Conservation (phyloP, 2,888 invertebrate species). For the Drosophila birchii region DNA sequence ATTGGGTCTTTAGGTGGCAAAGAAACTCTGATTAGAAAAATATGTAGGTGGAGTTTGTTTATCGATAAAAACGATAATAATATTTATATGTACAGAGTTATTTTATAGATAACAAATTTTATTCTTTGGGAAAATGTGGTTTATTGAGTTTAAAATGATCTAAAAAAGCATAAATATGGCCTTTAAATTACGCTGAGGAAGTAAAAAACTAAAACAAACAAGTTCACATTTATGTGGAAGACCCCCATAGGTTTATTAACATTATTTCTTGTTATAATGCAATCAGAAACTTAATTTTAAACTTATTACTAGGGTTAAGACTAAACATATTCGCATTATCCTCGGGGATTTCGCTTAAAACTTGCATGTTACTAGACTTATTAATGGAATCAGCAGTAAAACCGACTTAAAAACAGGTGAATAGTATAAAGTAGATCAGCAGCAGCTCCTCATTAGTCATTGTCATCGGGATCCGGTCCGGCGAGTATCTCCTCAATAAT, state of each 20-base stretch:
- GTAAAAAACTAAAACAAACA: neutral
- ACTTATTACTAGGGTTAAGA: neutral
- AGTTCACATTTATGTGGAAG: neutral
- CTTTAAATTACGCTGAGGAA: neutral
- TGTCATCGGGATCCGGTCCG: slow-evolving; percentile 62
- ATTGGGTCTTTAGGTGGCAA: neutral
- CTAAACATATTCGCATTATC: neutral
- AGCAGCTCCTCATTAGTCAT: slow-evolving; percentile 73
- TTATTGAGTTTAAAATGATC: no score
- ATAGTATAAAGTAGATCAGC: slow-evolving; percentile 68
- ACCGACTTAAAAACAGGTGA: slow-evolving; percentile 64
- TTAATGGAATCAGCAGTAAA: neutral
- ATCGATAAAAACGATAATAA: slow-evolving; percentile 9
- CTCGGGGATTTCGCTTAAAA: neutral
- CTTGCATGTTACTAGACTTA: neutral
- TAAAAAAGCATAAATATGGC: neutral
- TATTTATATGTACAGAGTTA: no score
- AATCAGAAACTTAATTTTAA: neutral
- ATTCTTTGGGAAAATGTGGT: no score
- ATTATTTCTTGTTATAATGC: neutral
- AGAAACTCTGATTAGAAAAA: neutral
- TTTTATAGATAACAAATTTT: no score
- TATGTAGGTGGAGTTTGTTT: slow-evolving; percentile 3
- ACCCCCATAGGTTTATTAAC: neutral
- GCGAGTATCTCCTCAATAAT: slow-evolving; percentile 78